These are phyloP conservation scores for Leptodactylus fallax DNA, from an alignment of 2,797 vertebrate genomes.

Conservation along the genomic window DNA sequence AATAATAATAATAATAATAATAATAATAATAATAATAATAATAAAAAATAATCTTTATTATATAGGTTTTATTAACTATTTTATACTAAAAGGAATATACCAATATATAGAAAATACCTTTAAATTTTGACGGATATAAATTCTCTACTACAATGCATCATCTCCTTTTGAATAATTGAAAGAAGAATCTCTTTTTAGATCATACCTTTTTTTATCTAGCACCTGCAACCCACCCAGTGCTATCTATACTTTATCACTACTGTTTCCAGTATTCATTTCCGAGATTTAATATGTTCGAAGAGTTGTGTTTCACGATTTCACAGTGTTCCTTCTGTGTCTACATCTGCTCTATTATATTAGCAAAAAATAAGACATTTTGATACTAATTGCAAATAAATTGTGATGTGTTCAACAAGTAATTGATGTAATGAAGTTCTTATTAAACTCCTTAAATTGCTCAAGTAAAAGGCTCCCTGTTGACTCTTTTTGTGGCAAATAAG, in stretches of 20 bases:
- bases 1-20: too few relatives aligned
- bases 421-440: conserved; percentile 79
- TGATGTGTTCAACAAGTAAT: conserved; percentile 78
- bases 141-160: neutral
- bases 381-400: conserved; percentile 78
- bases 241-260: conserved; percentile 58
- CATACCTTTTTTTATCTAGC: conserved; percentile 68
- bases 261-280: conserved; percentile 63
- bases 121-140: neutral
- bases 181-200: conserved; percentile 66
- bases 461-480: conserved; percentile 72
- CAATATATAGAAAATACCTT: neutral
- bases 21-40: too few relatives aligned
- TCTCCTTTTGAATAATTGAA: conserved; percentile 68
- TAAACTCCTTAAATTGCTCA: conserved; percentile 73
- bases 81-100: neutral
- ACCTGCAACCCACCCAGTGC: conserved; percentile 67
- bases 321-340: conserved; percentile 71
- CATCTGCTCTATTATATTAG: conserved; percentile 76
- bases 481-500: conserved; percentile 68
- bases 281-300: conserved; percentile 70
- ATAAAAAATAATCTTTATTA: too few relatives aligned
- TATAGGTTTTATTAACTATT: neutral
- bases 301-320: conserved; percentile 73
- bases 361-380: conserved; percentile 75